Evolutionary conservation across 2,888 invertebrate species (phyloP), one percentile per base, ranked within the genome.

Genomic region (Magallana nippona): DNA sequence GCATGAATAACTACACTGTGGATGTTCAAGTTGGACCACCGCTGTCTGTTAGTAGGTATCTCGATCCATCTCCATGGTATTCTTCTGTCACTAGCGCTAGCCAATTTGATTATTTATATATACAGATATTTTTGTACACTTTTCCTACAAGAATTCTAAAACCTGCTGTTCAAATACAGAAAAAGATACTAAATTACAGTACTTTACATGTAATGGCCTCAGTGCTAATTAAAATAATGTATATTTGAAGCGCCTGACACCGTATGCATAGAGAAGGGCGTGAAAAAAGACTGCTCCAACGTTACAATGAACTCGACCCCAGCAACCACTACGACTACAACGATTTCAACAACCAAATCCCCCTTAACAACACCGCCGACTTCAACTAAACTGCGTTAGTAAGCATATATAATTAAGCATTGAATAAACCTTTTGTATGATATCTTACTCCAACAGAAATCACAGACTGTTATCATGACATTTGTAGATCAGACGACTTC

Each of bases 401-500:
- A 44, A 44, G 44, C 44, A 44, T 44, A 44, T 44, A 44, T 44
- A 44, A 44, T 8, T 44, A 5, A 44, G 44, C 44, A 44, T 44
- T 44, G 44, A 44, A 44, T 44, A 44, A 44, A 44, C 44, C 44
- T 44, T 44, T 44, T 44, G 44, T 44, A 44, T 44, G 44, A 44
- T 44, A 44, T 44, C 44, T 44, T 44, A 60, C 19, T 19, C 10
- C n/a, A 77, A 44, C 15, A 44, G 17, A 44, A 27, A 27, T 22
- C 10, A 17, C 32, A 44, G 77, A 22, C 32, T 78, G 55, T 55
- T 78, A 78, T 78, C 78, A 17, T 78, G 19, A 19, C 55, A 78
- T 78, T 56, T 78, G 78, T 71, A 82, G 71, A 63, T 55, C 17
- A 15, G 19, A 55, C 82, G 56, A 44, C 55, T 22, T 78, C 58